Evolutionary conservation across 2,113 vertebrate species (phyloP), one percentile per base, ranked within the genome.

Genomic region (Limnothrissa miodon): DNA sequence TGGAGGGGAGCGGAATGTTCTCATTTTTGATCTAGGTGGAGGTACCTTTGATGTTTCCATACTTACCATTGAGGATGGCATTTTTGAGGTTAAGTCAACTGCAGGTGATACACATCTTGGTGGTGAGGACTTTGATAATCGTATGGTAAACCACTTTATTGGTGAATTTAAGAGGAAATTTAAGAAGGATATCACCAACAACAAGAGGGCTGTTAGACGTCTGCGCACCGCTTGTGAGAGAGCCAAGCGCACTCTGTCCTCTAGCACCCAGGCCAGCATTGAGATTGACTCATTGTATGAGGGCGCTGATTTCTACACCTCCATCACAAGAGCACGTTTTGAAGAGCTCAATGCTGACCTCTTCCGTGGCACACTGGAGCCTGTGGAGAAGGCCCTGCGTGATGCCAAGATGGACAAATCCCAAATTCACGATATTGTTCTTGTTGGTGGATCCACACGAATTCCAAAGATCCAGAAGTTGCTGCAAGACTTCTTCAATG

Each of bases 21-120:
- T 98, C 4, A 97, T 98, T 87, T 98, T 98, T 84, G 96, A 98
- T 86, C 93, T 98, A 9, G 97, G 96, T 1, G 97, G 97, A 5
- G 97, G 97, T 48, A 98, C 97, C 5, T 98, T 98, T 45, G 97
- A 98, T 70, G 96, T 98, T 39, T 97, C 96, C 19, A 94, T 97
- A 82, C 91, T 98, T 86, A 97, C 96, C 25, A 98, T 97, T 53
- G 96, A 98, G n/a, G 96, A 97, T 46, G 97, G 97, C 5, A 97
- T 98, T 80, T 98, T 98, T 86, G 97, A 98, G 89, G 96, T 98
- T 39, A 98, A 97, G 89, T 87, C 97, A 36, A 97, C 97, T 0
- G 97, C 96, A 0, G 96, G 97, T 0, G 97, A 98, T 93, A 98
- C 96, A 2, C 97, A 98, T 85, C 91, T 97, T 86, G 97, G 96